Conservation (phyloP, 2,888 invertebrate genomes). For the Ceramica pisi region DNA sequence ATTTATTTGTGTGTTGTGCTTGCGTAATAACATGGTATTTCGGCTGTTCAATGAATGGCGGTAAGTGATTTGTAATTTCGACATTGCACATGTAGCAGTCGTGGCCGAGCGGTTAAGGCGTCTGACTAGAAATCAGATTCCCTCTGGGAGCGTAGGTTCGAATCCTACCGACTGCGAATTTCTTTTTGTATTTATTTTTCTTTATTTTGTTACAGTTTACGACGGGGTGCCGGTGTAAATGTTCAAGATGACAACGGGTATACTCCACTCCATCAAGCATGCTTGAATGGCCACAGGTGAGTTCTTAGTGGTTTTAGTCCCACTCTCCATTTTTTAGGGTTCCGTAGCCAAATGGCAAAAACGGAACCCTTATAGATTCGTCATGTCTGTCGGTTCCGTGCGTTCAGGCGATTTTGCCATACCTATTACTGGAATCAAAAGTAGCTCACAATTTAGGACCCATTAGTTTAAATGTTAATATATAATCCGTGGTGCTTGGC, state of each 20-base stretch:
- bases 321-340: too few relatives aligned
- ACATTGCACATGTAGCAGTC: conserved; percentile 88
- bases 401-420: too few relatives aligned
- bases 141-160: conserved; percentile 97
- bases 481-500: too few relatives aligned
- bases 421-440: too few relatives aligned
- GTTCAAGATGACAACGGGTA: conserved; percentile 98
- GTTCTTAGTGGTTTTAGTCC: conserved; percentile 70
- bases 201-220: conserved; percentile 92
- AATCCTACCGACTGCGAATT: conserved; percentile 95
- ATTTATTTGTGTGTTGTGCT: neutral
- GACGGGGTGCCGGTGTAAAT: conserved; percentile 97
- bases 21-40: conserved; percentile 8
- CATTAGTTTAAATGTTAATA: too few relatives aligned
- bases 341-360: too few relatives aligned
- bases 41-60: neutral
- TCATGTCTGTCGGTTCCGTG: too few relatives aligned
- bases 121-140: conserved; percentile 97
- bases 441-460: too few relatives aligned
- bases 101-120: conserved; percentile 97
- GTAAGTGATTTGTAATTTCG: conserved; percentile 67
- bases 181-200: conserved; percentile 62
- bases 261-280: conserved; percentile 98
- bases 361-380: too few relatives aligned
- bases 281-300: conserved; percentile 98